phyloP scores from a whole-genome alignment of 2,797 vertebrate genomes.

The Helicolenus hilgendorfi region DNA sequence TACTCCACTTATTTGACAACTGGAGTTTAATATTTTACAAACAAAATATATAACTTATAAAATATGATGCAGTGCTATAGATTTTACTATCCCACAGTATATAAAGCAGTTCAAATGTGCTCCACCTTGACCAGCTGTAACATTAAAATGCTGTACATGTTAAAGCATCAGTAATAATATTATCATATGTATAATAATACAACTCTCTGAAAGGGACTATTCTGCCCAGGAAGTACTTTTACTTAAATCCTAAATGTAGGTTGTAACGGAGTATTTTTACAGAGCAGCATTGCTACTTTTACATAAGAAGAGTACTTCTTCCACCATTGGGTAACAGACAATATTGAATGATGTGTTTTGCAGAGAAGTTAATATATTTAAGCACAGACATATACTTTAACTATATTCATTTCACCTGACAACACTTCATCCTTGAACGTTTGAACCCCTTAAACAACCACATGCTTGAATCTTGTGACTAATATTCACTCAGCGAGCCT shows the following conservation, averaged over 20 bases:
- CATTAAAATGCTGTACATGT: neutral
- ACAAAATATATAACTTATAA: neutral
- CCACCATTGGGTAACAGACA: neutral
- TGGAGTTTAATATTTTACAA: neutral
- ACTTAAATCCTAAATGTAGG: neutral
- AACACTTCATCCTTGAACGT: neutral
- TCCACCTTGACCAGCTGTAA: neutral
- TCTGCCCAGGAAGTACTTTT: neutral
- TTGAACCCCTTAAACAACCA: constrained; percentile 38
- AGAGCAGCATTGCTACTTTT: neutral
- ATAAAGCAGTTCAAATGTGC: neutral
- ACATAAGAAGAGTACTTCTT: neutral
- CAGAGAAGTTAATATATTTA: neutral
- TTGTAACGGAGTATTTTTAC: neutral
- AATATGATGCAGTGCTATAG: neutral
- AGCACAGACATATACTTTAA: neutral
- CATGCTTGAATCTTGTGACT: constrained; percentile 54
- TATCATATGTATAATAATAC: neutral
- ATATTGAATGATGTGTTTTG: neutral
- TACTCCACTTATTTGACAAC: neutral
- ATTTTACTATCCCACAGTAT: neutral
- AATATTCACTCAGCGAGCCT: constrained; percentile 26
- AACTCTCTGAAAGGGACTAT: neutral
- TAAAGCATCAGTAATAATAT: neutral
- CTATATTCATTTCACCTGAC: neutral